Conservation (phyloP, 2,797 vertebrate species). For the Coregonus suidteri region DNA sequence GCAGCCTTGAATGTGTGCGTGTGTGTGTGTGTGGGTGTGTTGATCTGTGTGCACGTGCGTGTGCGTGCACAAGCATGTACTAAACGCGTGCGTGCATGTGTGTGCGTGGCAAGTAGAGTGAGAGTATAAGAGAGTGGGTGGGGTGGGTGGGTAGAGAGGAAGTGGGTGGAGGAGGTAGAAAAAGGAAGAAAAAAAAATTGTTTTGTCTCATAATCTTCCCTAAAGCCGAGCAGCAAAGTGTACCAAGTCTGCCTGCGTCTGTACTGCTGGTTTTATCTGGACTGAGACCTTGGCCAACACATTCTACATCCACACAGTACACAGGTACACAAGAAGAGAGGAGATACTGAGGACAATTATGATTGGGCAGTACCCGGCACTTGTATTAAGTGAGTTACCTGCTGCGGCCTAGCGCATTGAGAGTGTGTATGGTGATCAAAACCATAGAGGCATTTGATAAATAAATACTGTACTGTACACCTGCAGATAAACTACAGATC, state of each 20-base stretch:
- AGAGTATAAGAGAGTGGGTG: conserved; percentile 9
- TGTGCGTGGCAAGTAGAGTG: not conserved
- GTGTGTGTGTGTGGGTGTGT: conserved; percentile 16
- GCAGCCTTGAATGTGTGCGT: conserved; percentile 58
- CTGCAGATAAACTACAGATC: not conserved
- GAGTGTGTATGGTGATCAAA: not conserved
- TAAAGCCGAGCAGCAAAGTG: conserved; percentile 15
- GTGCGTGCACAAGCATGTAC: not conserved
- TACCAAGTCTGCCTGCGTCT: not conserved
- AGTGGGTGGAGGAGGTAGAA: conserved; percentile 28
- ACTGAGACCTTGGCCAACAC: not conserved
- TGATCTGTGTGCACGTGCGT: conserved; percentile 17
- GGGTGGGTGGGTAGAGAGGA: conserved; percentile 24
- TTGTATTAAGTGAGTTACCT: not conserved
- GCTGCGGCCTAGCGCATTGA: not conserved
- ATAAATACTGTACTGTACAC: not conserved
- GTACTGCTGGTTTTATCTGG: not conserved
- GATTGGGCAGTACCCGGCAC: not conserved
- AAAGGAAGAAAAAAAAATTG: not conserved
- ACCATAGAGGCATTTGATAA: not conserved
- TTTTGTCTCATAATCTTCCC: conserved; percentile 11
- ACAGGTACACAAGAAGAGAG: conserved; percentile 17
- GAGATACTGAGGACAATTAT: not conserved
- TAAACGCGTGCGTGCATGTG: not conserved
- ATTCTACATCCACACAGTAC: conserved; percentile 46